Conservation (phyloP, 2,797 vertebrate species). For the Cirrhinus molitorella region DNA sequence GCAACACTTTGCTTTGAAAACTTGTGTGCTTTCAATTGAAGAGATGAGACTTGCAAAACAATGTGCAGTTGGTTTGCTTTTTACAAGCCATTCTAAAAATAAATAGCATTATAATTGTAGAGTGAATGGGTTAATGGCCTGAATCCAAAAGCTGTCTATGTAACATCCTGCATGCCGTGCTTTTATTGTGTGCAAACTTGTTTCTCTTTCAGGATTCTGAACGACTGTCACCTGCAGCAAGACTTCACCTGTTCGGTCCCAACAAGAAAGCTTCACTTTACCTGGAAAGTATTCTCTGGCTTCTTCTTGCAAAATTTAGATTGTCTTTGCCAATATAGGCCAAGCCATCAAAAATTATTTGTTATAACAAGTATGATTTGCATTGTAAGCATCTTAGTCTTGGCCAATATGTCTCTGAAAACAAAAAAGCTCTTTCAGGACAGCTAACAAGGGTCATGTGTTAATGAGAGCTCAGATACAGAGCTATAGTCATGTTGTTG, state of each 20-base stretch:
- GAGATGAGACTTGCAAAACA: background rate
- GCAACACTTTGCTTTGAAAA: background rate
- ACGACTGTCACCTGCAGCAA: conserved; percentile 65
- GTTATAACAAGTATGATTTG: conserved; percentile 32
- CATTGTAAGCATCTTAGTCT: conserved; percentile 22
- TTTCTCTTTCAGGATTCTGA: conserved; percentile 60
- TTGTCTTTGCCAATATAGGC: conserved; percentile 34
- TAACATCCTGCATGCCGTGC: background rate
- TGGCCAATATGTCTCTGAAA: conserved; percentile 2
- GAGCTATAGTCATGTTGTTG: background rate
- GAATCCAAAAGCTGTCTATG: conserved; percentile 22
- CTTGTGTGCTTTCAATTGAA: background rate
- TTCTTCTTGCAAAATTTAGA: conserved; percentile 45
- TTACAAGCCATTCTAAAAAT: conserved; percentile 15
- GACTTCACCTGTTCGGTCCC: conserved; percentile 57
- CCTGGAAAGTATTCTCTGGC: conserved; percentile 41
- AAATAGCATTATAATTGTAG: conserved; percentile 4
- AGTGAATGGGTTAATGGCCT: conserved; percentile 9
- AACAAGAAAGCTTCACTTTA: conserved; percentile 28
- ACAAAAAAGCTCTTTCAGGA: conserved; percentile 11
- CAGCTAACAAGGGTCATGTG: background rate
- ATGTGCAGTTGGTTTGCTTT: background rate
- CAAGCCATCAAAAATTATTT: conserved; percentile 28
- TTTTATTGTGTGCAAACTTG: conserved; percentile 50
- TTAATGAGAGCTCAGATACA: background rate